Conservation (phyloP, 2,888 invertebrate species). For the Antheraea yamamai region DNA sequence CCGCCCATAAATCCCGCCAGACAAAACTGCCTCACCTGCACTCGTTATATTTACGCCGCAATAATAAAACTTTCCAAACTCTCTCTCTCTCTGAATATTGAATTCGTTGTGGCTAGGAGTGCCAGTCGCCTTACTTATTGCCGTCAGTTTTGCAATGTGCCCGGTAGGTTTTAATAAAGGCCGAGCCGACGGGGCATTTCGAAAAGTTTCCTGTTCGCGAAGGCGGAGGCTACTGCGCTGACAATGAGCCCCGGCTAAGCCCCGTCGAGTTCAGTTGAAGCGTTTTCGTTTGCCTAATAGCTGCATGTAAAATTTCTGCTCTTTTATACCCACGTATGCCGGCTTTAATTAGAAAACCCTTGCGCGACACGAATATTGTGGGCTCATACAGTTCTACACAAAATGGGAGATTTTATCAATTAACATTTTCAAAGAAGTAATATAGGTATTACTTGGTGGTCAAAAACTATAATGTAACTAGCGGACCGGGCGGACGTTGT, state of each 20-base stretch:
- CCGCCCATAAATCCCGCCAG: slow-evolving; percentile 70
- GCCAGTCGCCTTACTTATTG: slow-evolving; percentile 77
- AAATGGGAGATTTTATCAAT: neutral
- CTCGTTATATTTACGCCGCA: slow-evolving; percentile 81
- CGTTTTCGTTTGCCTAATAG: slow-evolving; percentile 58
- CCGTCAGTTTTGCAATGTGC: slow-evolving; percentile 77
- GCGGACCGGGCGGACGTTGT: no score
- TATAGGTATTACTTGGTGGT: no score
- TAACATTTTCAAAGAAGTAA: neutral
- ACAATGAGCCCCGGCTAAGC: slow-evolving; percentile 66
- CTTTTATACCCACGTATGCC: slow-evolving; percentile 35
- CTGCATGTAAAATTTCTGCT: slow-evolving; percentile 46
- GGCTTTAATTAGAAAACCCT: slow-evolving; percentile 22
- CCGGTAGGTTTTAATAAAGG: slow-evolving; percentile 79
- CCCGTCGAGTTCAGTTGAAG: slow-evolving; percentile 52
- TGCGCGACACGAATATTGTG: slow-evolving; percentile 10
- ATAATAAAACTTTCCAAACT: slow-evolving; percentile 78
- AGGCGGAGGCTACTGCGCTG: slow-evolving; percentile 69
- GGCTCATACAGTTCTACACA: slow-evolving; percentile 3
- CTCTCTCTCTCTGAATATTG: slow-evolving; percentile 77
- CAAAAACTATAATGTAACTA: no score
- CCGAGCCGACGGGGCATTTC: slow-evolving; percentile 66
- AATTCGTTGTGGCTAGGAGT: slow-evolving; percentile 72
- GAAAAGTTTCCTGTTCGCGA: slow-evolving; percentile 78
- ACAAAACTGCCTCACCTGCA: slow-evolving; percentile 77